Percentiles rank a stretch among this genome's conserved stretches.
These are phyloP conservation scores for Chaetura pelagica DNA, from an alignment of 2,113 vertebrate species.

Conservation along the genomic window DNA sequence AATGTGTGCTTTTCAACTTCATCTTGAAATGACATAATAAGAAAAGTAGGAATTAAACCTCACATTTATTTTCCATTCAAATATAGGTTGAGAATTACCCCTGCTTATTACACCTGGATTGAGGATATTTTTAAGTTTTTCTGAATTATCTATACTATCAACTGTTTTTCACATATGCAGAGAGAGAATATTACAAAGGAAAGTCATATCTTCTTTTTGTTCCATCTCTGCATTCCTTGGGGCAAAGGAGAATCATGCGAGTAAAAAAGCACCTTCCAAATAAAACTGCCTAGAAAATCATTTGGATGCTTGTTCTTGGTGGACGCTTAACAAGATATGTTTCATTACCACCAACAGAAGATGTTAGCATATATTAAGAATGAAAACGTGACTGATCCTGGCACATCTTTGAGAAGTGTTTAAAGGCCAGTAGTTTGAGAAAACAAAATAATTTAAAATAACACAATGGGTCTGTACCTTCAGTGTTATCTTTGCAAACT, in stretches of 20 bases:
- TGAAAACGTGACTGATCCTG: not conserved
- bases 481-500: not conserved
- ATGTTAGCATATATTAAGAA: not conserved
- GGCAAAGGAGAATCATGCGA: not conserved
- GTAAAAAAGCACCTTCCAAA: not conserved
- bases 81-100: not conserved
- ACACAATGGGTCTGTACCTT: not conserved
- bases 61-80: not conserved
- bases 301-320: not conserved
- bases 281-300: not conserved
- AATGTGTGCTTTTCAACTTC: not conserved
- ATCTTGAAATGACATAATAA: not conserved
- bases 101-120: accelerated
- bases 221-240: not conserved
- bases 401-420: not conserved
- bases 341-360: not conserved
- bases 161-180: not conserved
- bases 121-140: not conserved
- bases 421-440: not conserved
- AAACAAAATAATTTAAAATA: not conserved
- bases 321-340: not conserved
- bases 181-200: not conserved
- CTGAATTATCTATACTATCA: not conserved
- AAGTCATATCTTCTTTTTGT: not conserved
- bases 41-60: not conserved